Conservation (phyloP, 1,140 invertebrate species). For the Gonioctena quinquepunctata region DNA sequence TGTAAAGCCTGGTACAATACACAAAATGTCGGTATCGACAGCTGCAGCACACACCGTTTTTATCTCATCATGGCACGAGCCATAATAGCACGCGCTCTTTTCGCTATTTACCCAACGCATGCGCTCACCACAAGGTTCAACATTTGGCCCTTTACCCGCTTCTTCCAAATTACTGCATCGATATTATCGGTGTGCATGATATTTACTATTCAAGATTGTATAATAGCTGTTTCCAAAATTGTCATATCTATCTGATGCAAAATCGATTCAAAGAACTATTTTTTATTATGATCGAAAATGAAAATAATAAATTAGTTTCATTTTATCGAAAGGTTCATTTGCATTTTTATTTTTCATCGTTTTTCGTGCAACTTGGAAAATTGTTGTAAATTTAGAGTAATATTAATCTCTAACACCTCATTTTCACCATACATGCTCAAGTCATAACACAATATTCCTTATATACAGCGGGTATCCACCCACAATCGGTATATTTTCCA, state of each 20-base stretch:
- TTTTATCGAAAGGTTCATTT: too few relatives aligned
- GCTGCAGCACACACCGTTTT: slow-evolving; percentile 21
- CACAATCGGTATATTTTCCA: too few relatives aligned
- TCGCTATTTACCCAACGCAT: slow-evolving; percentile 1
- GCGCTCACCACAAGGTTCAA: neutral
- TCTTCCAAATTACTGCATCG: neutral
- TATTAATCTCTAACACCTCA: too few relatives aligned
- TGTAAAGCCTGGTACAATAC: slow-evolving; percentile 17
- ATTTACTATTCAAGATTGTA: neutral
- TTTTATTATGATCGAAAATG: too few relatives aligned
- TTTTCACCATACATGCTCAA: too few relatives aligned
- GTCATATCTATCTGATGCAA: too few relatives aligned
- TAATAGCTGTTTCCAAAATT: neutral
- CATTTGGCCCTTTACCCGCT: slow-evolving; percentile 5
- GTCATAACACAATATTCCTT: too few relatives aligned
- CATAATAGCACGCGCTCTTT: slow-evolving; percentile 18
- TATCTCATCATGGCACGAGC: slow-evolving; percentile 18
- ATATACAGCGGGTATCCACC: too few relatives aligned
- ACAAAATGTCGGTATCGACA: slow-evolving; percentile 21
- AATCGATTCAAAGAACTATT: too few relatives aligned
- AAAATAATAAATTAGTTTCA: neutral
- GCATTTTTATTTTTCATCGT: too few relatives aligned
- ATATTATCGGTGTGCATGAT: neutral
- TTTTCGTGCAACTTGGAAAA: too few relatives aligned
- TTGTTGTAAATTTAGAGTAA: too few relatives aligned